Evolutionary conservation across 2,113 vertebrate genomes (phyloP), one percentile per base, ranked within the genome.

Genomic region (Charina bottae): DNA sequence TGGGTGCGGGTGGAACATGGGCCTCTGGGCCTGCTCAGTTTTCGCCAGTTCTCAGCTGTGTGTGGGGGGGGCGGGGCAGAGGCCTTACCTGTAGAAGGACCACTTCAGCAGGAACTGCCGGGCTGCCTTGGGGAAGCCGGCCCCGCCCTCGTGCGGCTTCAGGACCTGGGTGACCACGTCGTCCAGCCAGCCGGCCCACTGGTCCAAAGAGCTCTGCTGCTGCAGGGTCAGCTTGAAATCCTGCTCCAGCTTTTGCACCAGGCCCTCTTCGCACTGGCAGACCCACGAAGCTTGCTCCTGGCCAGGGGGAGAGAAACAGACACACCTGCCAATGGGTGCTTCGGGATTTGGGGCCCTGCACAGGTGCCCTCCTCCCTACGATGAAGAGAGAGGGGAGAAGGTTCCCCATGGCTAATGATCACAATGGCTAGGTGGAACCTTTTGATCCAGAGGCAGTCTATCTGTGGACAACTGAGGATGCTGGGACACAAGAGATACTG

Each of bases 281-380:
- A 99, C 99, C 99, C 99, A 99, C 0, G 99, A 99, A 26, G 99
- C 99, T 97, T 99, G 99, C 94, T 99, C 99, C 99, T 99, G 98
- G 54, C 78, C 72, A 90, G 0, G 62, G 10, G 1, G 23, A 1
- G 8, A 0, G 7, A 8, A 23, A 24, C 4, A 60, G 59, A 21
- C 59, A 60, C 13, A 60, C 13, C 49, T 49, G 49, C 49, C 49
- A 49, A 49, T 6, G 49, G 6, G 5, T 49, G 49, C 49, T 49
- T 49, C 49, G 5, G 49, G 49, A 49, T 49, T 49, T 49, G 49
- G 49, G 49, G 49, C 49, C 49, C 4, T 7, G 6, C 49, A 49
- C 49, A 49, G 49, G 49, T 49, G 46, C 49, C 0, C 49, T 49
- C 4, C 49, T 4, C 49, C 49, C 49, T 49, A 49, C 49, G 49